These are phyloP conservation scores for Brachionus plicatilis DNA, from an alignment of 1,140 invertebrate genomes.

Conservation along the genomic window DNA sequence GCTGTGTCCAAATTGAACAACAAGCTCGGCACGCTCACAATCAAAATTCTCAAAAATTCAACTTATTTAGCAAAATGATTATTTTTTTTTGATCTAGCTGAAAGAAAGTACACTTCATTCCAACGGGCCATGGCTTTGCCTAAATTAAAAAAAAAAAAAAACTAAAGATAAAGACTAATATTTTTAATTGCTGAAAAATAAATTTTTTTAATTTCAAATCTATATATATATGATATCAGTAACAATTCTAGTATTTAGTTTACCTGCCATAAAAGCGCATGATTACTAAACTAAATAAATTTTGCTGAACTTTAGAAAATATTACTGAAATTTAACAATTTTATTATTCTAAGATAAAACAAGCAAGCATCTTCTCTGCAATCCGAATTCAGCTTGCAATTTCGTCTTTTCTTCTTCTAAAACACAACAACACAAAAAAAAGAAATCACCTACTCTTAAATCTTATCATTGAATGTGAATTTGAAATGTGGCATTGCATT, in stretches of 20 bases:
- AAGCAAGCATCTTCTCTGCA: not conserved
- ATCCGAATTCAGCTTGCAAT: not conserved
- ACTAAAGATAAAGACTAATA: not conserved
- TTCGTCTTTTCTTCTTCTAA: slow-evolving; percentile 18
- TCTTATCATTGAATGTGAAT: slow-evolving; percentile 23
- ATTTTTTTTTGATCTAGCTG: too few relatives aligned
- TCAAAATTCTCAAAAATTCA: not conserved
- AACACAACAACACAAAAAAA: not conserved
- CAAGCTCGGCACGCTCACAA: too few relatives aligned
- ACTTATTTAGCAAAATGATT: not conserved
- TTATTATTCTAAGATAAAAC: slow-evolving; percentile 4
- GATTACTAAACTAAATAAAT: not conserved
- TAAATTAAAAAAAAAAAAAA: not conserved
- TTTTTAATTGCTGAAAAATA: not conserved
- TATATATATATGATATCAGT: not conserved
- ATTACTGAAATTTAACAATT: slow-evolving; percentile 29
- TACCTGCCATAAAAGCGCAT: not conserved
- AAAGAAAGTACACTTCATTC: too few relatives aligned
- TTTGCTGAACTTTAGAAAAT: slow-evolving; percentile 29
- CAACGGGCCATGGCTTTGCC: too few relatives aligned
- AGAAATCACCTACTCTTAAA: slow-evolving; percentile 3
- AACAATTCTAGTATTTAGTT: not conserved
- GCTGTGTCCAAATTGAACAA: too few relatives aligned
- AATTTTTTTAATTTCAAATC: not conserved
- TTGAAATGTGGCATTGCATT: slow-evolving; percentile 32